Conservation (phyloP, 2,113 vertebrate species). For the Mola mola region DNA sequence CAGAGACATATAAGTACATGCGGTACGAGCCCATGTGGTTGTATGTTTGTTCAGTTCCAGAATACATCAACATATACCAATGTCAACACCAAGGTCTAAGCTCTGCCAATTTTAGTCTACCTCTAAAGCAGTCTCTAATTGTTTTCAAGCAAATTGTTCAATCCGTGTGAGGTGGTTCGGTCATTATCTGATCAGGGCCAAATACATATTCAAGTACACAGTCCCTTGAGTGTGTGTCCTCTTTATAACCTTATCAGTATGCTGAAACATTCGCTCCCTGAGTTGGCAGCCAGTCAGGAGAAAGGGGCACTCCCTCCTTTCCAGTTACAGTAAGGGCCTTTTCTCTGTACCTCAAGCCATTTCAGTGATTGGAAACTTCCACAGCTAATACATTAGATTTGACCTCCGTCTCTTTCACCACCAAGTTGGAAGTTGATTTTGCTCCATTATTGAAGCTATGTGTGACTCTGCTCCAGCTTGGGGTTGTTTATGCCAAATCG, state of each 20-base stretch:
- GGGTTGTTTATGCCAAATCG: slow-evolving; percentile 15
- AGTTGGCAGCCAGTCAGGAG: slow-evolving; percentile 72
- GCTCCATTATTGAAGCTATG: slow-evolving; percentile 14
- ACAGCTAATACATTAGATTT: slow-evolving; percentile 58
- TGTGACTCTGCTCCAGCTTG: background rate
- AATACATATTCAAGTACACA: background rate
- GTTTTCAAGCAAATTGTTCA: background rate
- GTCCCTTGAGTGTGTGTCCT: slow-evolving; percentile 32
- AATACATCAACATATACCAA: too few species aligned
- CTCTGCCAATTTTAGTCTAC: too few species aligned
- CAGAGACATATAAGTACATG: too few species aligned
- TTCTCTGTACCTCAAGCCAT: slow-evolving; percentile 57
- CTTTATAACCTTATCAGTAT: slow-evolving; percentile 67
- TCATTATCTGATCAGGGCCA: background rate
- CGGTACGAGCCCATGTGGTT: too few species aligned
- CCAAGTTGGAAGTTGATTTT: slow-evolving; percentile 41
- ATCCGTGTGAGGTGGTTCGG: background rate
- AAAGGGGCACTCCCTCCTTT: slow-evolving; percentile 46
- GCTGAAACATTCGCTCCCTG: slow-evolving; percentile 45
- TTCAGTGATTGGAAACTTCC: slow-evolving; percentile 72
- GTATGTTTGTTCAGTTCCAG: too few species aligned
- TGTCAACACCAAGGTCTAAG: too few species aligned
- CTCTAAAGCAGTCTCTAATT: too few species aligned
- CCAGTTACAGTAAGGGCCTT: slow-evolving; percentile 60
- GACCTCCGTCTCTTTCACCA: slow-evolving; percentile 34